Conservation (phyloP, 2,888 invertebrate species). For the Nomada hirtipes region DNA sequence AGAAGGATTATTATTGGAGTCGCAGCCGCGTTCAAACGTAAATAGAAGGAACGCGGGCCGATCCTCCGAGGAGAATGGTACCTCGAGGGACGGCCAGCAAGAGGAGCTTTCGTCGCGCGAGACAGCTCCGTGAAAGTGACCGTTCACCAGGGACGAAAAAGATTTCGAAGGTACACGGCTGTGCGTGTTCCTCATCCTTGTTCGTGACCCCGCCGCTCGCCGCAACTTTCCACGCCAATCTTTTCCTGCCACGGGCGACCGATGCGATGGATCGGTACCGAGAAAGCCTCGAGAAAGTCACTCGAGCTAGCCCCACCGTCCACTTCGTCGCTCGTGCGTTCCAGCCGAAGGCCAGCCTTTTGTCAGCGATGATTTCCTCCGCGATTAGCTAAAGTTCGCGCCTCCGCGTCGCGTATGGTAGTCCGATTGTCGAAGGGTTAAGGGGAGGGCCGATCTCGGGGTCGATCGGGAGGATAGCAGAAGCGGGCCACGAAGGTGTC, state of each 20-base stretch:
- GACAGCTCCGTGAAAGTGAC: slow-evolving; percentile 68
- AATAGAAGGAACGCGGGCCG: neutral
- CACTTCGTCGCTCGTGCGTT: slow-evolving; percentile 27
- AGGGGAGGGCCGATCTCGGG: neutral
- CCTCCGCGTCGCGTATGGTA: neutral
- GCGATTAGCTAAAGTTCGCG: slow-evolving; percentile 7
- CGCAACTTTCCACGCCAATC: slow-evolving; percentile 64
- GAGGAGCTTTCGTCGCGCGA: slow-evolving; percentile 57
- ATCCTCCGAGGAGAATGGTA: neutral
- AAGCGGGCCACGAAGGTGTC: neutral
- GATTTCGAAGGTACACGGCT: slow-evolving; percentile 25
- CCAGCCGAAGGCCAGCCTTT: neutral
- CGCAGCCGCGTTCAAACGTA: neutral
- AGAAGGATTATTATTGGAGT: neutral
- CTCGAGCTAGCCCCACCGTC: neutral
- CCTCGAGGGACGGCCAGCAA: slow-evolving; percentile 3
- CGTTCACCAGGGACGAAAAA: slow-evolving; percentile 57
- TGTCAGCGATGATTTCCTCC: neutral
- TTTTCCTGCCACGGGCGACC: slow-evolving; percentile 40
- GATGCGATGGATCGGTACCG: slow-evolving; percentile 39
- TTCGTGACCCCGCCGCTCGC: slow-evolving; percentile 53
- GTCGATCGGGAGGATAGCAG: slow-evolving; percentile 3
- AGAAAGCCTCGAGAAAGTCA: slow-evolving; percentile 63
- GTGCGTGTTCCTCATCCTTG: slow-evolving; percentile 50
- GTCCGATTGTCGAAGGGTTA: neutral